Evolutionary conservation across 2,113 vertebrate genomes (phyloP).

Genomic region (Isurus oxyrinchus): DNA sequence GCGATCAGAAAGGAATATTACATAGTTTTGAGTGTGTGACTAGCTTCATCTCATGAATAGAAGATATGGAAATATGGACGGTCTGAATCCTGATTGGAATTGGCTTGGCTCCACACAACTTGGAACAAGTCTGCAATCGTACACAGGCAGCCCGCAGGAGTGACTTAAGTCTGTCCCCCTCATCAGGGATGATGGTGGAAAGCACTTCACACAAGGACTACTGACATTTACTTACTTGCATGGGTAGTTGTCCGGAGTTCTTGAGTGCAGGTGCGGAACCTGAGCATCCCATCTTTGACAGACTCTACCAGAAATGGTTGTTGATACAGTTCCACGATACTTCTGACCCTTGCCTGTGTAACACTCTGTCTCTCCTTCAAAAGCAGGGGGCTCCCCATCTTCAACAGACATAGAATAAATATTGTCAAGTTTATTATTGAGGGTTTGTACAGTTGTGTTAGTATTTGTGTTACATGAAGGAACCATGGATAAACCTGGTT

Average conservation of each 20-base stretch:
- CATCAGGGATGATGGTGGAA: neutral
- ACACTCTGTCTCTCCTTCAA: slow-evolving; percentile 67
- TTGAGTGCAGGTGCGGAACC: slow-evolving; percentile 73
- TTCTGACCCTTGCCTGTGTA: slow-evolving; percentile 64
- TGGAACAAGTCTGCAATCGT: neutral
- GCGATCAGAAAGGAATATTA: neutral
- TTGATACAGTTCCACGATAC: slow-evolving; percentile 67
- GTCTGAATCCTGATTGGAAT: neutral
- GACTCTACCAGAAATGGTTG: slow-evolving; percentile 67
- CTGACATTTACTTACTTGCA: slow-evolving; percentile 75
- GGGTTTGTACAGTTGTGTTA: neutral
- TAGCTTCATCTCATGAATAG: neutral
- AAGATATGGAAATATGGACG: neutral
- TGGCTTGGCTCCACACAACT: neutral
- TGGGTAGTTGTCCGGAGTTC: slow-evolving; percentile 81
- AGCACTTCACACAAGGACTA: neutral
- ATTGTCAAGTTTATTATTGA: neutral
- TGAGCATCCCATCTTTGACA: slow-evolving; percentile 83
- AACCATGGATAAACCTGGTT: neutral
- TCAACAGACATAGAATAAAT: slow-evolving; percentile 39
- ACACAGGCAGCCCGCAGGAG: neutral
- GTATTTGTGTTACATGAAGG: neutral
- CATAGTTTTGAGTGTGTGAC: neutral
- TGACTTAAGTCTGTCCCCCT: neutral
- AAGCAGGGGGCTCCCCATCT: slow-evolving; percentile 68